These are phyloP conservation scores for Acanthisitta chloris DNA, from an alignment of 2,113 vertebrate species.

Conservation along the genomic window DNA sequence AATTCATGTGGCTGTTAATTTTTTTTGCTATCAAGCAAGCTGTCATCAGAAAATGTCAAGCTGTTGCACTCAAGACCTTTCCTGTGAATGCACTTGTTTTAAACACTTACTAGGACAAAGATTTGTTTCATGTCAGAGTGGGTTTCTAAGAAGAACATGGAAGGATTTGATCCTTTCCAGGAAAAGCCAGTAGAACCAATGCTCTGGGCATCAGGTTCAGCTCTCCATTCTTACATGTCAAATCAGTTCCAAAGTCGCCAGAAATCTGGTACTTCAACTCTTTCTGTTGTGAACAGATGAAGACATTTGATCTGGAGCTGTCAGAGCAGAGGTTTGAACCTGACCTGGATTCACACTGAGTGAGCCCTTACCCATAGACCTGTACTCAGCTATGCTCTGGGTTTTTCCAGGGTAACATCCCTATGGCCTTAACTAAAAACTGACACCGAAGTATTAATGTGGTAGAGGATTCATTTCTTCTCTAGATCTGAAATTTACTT, in stretches of 20 bases:
- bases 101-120: neutral
- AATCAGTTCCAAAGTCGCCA: neutral
- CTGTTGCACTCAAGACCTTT: neutral
- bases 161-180: neutral
- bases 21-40: neutral
- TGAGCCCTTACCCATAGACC: rapidly evolving
- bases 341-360: neutral
- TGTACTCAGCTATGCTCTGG: rapidly evolving
- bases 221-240: neutral
- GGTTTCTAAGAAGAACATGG: neutral
- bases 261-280: neutral
- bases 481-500: neutral
- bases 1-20: neutral
- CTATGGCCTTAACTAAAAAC: neutral
- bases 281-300: neutral
- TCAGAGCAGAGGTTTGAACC: neutral
- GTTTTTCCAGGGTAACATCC: neutral
- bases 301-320: neutral
- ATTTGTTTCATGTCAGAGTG: neutral
- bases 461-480: neutral
- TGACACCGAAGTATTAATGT: no score
- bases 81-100: neutral
- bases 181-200: neutral
- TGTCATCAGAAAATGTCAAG: neutral
- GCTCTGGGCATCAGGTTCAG: neutral